Evolutionary conservation across 2,113 vertebrate genomes (phyloP), one percentile per base, ranked within the genome.

Genomic region (Hippocampus abdominalis): DNA sequence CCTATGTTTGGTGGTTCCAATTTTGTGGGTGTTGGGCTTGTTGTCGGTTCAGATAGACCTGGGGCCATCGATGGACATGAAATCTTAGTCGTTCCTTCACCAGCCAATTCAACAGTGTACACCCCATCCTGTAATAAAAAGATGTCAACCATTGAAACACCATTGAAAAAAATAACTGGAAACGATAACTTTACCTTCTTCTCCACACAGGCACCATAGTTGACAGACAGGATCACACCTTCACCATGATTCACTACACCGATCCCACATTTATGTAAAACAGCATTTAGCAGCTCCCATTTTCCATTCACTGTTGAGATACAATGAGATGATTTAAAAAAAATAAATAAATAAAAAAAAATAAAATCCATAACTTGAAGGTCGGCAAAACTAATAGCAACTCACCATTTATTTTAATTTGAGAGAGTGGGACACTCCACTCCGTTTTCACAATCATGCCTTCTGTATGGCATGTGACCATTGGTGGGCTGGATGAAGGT

Each of bases 401-500:
- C 87, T 81, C 87, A 91, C 92, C 63, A 0, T 91, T 90, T 18
- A 91, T 73, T 68, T 69, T 77, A 6, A 93, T 82, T 32, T 86
- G 51, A 5, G 73, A 49, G 0, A 69, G 72, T 21, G 80, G 25
- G 12, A 63, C 6, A 0, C 25, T 54, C 65, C 76, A 79, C 1
- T 84, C 78, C 0, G 72, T 76, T 76, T 86, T 89, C 36, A 92
- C 81, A 0, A 90, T 81, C 91, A 92, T 92, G 44, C 88, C 89
- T 57, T 59, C 75, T 9, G 75, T 27, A 4, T 91, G 81, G 68
- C 92, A 92, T 49, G 81, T 83, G 8, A 91, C 90, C 64, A 81
- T 88, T 0, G 90, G 87, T 16, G 79, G 70, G 32, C 73, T 84
- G 23, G 68, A 8, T 27, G 69, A 73, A 32, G 70, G 69, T 27